These are phyloP conservation scores for Poeciliopsis infans DNA, from an alignment of 2,797 vertebrate genomes.

Conservation along the genomic window DNA sequence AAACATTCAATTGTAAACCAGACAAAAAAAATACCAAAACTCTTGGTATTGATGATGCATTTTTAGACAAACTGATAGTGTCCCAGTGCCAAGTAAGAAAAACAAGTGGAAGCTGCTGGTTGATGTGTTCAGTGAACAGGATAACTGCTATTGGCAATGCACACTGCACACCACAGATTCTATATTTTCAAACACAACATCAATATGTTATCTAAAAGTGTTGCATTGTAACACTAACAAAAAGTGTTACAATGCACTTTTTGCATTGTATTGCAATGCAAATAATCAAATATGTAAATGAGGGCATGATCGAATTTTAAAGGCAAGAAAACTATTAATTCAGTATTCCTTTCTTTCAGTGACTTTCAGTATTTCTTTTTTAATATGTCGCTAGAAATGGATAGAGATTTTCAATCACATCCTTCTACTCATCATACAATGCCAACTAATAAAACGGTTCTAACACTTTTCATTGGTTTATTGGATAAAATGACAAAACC, in stretches of 20 bases:
- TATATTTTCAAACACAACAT: not conserved
- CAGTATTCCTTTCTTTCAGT: not conserved
- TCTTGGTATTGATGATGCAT: too few relatives aligned
- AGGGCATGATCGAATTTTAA: not conserved
- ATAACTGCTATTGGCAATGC: not conserved
- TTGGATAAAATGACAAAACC: not conserved
- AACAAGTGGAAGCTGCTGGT: not conserved
- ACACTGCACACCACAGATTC: not conserved
- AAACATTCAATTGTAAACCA: not conserved
- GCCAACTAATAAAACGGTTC: not conserved
- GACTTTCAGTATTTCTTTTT: not conserved
- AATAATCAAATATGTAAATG: not conserved
- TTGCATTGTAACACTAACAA: not conserved
- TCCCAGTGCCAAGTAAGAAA: too few relatives aligned
- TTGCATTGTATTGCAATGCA: not conserved
- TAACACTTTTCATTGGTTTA: not conserved
- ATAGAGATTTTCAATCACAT: not conserved
- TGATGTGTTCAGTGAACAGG: not conserved
- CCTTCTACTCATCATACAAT: not conserved
- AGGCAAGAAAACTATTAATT: not conserved
- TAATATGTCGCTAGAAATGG: not conserved
- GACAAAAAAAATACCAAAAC: not conserved
- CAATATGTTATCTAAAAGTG: not conserved
- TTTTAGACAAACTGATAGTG: too few relatives aligned
- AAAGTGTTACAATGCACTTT: too few relatives aligned